Evolutionary conservation across 2,113 vertebrate genomes (phyloP), one percentile per base, ranked within the genome.

Genomic region (Alosa alosa): DNA sequence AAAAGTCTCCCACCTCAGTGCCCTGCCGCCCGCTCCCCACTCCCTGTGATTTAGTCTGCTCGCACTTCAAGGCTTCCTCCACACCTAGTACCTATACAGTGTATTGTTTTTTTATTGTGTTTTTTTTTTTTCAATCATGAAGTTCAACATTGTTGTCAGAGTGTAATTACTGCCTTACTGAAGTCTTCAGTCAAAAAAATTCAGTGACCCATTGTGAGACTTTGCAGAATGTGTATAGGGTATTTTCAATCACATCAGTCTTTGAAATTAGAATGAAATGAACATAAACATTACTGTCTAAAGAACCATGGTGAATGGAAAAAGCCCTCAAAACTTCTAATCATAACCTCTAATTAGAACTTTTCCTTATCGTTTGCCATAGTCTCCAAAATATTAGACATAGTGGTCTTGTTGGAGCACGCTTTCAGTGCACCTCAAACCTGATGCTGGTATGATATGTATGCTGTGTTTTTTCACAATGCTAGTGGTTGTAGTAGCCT

Each of bases 1-100:
- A 85, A 81, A 84, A 84, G 86, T 68, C 85, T 83, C 52, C 49
- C 75, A 64, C 72, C 72, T 78, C 72, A 20, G 8, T 20, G 41
- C 15, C 49, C 49, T 31, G 25, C 20, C n/a, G 25, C 15, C 85
- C 20, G 15, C 31, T 86, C 78, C 22, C 31, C 64, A 7, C 39
- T 81, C 15, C 47, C 41, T 10, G 20, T 72, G 44, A 72, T 72
- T 81, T 57, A 41, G 22, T 46, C 41, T 39, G 25, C 64, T 20
- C 11, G 13, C 41, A 31, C 25, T 18, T 81, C 31, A 84, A 72
- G 20, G 15, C 57, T 31, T 44, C 22, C 49, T 31, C 10, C 10
- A 25, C 64, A 36, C 64, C 64, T 36, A 72, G 36, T 50, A 84
- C 18, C 52, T 17, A 18, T 17, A 49, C 41, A 4, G 41, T 44